phyloP scores from a whole-genome alignment of 2,797 vertebrate genomes.

The Sarcophilus harrisii region DNA sequence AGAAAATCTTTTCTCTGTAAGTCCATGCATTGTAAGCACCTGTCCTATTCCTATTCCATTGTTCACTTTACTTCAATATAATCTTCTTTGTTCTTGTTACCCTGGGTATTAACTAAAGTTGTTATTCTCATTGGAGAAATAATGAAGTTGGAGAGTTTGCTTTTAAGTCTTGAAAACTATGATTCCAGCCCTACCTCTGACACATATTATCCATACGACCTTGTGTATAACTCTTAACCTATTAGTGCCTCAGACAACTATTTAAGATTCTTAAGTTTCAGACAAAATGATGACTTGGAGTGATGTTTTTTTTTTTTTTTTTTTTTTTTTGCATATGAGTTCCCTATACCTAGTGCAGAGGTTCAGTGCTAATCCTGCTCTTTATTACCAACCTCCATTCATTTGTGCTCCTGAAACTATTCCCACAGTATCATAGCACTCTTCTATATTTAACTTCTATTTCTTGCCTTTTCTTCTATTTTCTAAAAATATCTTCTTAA shows the following conservation, averaged over 20 bases:
- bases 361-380: neutral
- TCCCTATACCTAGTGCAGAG: neutral
- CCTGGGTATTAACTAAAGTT: neutral
- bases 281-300: neutral
- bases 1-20: neutral
- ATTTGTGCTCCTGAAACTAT: neutral
- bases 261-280: neutral
- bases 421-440: neutral
- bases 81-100: neutral
- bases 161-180: neutral
- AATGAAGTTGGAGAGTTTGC: neutral
- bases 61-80: neutral
- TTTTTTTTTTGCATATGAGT: neutral
- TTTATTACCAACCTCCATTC: neutral
- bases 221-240: neutral
- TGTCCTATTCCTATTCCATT: neutral
- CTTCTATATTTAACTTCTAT: neutral
- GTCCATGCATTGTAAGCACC: neutral
- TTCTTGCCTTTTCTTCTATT: neutral
- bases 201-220: neutral
- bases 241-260: neutral
- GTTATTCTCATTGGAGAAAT: neutral
- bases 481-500: neutral
- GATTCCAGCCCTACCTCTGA: neutral
- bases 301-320: neutral